phyloP scores from a whole-genome alignment of 2,888 invertebrate species.

The Trachelus stipa region DNA sequence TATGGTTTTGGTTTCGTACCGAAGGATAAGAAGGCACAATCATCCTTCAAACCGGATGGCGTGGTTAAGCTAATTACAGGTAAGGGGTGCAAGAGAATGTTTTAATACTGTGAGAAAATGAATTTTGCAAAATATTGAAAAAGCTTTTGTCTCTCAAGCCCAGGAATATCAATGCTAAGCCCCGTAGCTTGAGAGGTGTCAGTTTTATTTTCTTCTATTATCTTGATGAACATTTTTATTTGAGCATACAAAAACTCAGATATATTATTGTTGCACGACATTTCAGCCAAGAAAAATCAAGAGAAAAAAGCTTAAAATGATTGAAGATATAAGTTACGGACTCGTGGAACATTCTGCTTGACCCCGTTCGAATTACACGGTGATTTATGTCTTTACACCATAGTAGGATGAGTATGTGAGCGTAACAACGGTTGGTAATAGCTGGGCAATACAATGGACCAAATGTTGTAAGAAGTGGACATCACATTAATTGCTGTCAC shows the following conservation, averaged over 20 bases:
- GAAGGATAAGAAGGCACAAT: slow-evolving; percentile 55
- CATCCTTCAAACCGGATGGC: slow-evolving; percentile 54
- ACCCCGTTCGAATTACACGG: slow-evolving; percentile 11
- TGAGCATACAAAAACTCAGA: background rate
- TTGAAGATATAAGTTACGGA: background rate
- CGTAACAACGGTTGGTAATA: background rate
- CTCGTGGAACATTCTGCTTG: background rate
- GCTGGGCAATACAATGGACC: background rate
- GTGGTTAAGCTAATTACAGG: slow-evolving; percentile 57
- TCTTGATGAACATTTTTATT: background rate
- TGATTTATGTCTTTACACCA: background rate
- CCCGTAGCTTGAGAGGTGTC: background rate
- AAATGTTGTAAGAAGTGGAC: background rate
- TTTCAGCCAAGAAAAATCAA: slow-evolving; percentile 44
- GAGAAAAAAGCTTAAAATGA: slow-evolving; percentile 35
- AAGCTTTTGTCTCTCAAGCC: background rate
- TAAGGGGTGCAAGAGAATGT: slow-evolving; percentile 26
- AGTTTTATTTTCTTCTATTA: background rate
- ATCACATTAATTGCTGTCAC: background rate
- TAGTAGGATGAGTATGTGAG: background rate
- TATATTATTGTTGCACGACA: background rate
- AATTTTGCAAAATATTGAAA: background rate
- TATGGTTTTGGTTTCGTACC: slow-evolving; percentile 66
- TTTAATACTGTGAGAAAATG: background rate
- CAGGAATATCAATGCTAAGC: no score